Base-by-base conservation (phyloP, 23 tunicate genomes). In the Trididemnum nubilum region DNA sequence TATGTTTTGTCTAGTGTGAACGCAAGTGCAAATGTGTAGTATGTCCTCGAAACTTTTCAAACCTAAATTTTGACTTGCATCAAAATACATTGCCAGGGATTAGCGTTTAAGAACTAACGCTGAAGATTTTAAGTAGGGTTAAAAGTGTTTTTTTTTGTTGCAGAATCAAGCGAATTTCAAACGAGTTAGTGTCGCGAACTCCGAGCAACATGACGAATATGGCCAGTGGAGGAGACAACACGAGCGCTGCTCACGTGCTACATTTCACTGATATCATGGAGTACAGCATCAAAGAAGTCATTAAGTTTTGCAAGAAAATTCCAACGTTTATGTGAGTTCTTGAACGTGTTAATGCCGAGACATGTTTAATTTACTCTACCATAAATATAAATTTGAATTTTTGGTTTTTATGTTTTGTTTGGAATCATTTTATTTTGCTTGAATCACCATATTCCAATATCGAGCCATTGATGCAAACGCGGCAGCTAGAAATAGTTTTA, bases 201-300 rank as follows among this genome's bases (percentile, higher is more conserved):
- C 97, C 97, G 51, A 88, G 97, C 34, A 84, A 85, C 63, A 85
- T 85, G 90, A 85, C 81, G 31, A 76, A 30, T 27, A 59, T 34
- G 63, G 87, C 81, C 7, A 67, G 38, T 24, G 67, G 67, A 23
- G 18, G 18, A 12, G 29, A 63, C 22, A 69, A 7, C 12, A 31
- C 67, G 2, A 77, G 31, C 29, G 81, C 81, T 3, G 81, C 81
- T 21, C 98, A 93, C 57, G 85, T 93, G 59, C 83, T 66, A 64
- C 98, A 93, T 64, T 93, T 93, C 83, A 89, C 98, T 19, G 98
- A 87, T 36, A 93, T 93, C 75, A 93, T 93, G 98, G 98, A 93
- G 69, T 93, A 77, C 70, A 87, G 89, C 51, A 93, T 93, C 58
- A 93, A 88, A 67, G 90, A 93, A 66, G 85, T 93, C n/a, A 84